phyloP scores from a whole-genome alignment of 2,113 vertebrate genomes.

The Thermophis baileyi region DNA sequence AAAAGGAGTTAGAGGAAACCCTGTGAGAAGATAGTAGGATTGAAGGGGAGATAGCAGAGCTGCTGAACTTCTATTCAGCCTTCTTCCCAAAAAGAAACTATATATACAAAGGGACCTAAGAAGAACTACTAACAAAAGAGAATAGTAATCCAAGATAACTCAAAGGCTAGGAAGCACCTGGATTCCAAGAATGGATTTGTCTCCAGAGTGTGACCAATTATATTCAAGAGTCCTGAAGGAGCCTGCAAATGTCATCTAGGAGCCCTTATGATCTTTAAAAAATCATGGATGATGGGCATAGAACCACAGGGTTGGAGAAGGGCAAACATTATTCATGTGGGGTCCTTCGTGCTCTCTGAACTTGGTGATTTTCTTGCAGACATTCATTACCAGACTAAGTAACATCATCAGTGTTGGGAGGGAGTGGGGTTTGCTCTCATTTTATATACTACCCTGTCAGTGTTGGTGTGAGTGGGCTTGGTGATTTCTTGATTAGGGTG shows the following conservation, averaged over 20 bases:
- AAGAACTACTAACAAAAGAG: neutral
- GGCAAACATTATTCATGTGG: neutral
- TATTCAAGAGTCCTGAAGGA: neutral
- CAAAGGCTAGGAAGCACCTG: neutral
- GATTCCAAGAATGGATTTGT: neutral
- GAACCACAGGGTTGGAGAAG: neutral
- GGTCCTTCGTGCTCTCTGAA: neutral
- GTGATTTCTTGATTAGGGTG: no score
- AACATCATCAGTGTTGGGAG: no score
- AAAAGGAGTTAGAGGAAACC: neutral
- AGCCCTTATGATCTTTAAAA: neutral
- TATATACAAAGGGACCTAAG: neutral
- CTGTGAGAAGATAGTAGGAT: neutral
- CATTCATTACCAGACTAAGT: no score
- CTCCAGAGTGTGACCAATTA: neutral
- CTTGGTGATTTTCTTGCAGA: no score
- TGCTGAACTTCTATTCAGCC: neutral
- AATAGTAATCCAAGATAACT: neutral
- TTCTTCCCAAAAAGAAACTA: neutral
- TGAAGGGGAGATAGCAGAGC: neutral
- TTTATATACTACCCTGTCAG: no score
- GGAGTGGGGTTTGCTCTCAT: no score
- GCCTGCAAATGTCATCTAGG: neutral
- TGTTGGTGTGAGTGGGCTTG: no score
- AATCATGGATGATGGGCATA: neutral